Conservation (phyloP, 2,888 invertebrate species). For the Aphodius sticticus region DNA sequence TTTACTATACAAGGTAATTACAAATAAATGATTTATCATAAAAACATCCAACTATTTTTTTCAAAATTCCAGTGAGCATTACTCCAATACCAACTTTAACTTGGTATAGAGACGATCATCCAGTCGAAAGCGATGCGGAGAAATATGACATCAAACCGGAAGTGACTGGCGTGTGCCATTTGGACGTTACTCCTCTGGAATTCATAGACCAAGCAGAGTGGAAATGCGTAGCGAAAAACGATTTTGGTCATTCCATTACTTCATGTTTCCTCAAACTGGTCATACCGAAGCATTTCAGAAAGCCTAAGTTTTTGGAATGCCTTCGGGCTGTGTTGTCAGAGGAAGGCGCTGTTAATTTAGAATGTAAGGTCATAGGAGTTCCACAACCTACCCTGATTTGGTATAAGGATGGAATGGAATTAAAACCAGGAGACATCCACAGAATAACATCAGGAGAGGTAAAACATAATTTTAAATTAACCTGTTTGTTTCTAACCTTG, state of each 20-base stretch:
- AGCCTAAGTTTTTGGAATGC: slow-evolving; percentile 86
- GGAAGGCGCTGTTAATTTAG: slow-evolving; percentile 89
- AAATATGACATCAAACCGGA: slow-evolving; percentile 75
- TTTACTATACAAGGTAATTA: slow-evolving; percentile 72
- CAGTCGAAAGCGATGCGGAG: slow-evolving; percentile 71
- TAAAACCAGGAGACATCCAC: slow-evolving; percentile 92
- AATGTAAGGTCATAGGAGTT: slow-evolving; percentile 92
- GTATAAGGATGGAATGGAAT: slow-evolving; percentile 90
- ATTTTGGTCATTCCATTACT: slow-evolving; percentile 88
- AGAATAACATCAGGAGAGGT: slow-evolving; percentile 85
- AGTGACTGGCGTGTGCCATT: slow-evolving; percentile 74
- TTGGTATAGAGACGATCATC: slow-evolving; percentile 90
- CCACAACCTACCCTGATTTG: slow-evolving; percentile 90
- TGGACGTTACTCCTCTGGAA: slow-evolving; percentile 78
- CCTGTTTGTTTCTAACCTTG: neutral
- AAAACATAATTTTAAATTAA: slow-evolving; percentile 31
- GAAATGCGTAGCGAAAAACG: slow-evolving; percentile 90
- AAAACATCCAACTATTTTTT: slow-evolving; percentile 6
- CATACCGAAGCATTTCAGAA: slow-evolving; percentile 89
- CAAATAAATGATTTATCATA: slow-evolving; percentile 60
- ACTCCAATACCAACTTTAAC: slow-evolving; percentile 81
- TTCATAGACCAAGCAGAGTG: slow-evolving; percentile 90
- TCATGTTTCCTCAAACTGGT: slow-evolving; percentile 85
- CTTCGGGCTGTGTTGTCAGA: slow-evolving; percentile 85
- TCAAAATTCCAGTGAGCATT: slow-evolving; percentile 70